A percentile compares a stretch with the other conserved stretches of the same genome.
Evolutionary conservation across 2,888 invertebrate species (phyloP).

Genomic region (Artemia sinica): DNA sequence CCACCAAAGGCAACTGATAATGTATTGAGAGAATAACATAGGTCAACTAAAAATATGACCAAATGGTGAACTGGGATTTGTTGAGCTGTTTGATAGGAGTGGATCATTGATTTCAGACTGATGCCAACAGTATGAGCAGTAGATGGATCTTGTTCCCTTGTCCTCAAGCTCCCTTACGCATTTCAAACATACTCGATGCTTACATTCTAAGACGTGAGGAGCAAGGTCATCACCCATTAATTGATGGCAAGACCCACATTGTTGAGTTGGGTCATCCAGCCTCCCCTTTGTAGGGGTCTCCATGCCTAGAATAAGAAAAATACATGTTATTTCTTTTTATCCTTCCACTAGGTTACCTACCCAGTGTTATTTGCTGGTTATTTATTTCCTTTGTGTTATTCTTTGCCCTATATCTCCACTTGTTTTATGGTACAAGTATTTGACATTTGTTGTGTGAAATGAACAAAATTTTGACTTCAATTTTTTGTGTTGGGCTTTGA

Average conservation of each 20-base stretch:
- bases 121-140: slow-evolving; percentile 9
- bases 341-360: too few relatives aligned
- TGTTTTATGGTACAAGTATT: too few relatives aligned
- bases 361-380: too few relatives aligned
- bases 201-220: slow-evolving; percentile 3
- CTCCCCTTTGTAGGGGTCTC: slow-evolving; percentile 12
- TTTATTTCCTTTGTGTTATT: too few relatives aligned
- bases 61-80: slow-evolving; percentile 10
- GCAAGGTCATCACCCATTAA: slow-evolving; percentile 11
- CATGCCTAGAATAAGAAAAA: background rate
- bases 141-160: slow-evolving; percentile 14
- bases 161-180: slow-evolving; percentile 13
- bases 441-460: too few relatives aligned
- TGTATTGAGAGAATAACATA: background rate
- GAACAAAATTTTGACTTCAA: too few relatives aligned
- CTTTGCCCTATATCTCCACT: too few relatives aligned
- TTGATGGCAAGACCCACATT: slow-evolving; percentile 13
- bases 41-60: slow-evolving; percentile 8
- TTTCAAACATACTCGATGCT: slow-evolving; percentile 1
- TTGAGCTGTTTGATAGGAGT: slow-evolving; percentile 5
- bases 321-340: background rate
- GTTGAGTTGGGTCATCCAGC: background rate
- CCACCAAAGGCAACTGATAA: slow-evolving; percentile 7
- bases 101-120: slow-evolving; percentile 10
- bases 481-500: too few relatives aligned